Conservation (phyloP, 2,888 invertebrate species). For the Mesorhabditis spiculigera region DNA sequence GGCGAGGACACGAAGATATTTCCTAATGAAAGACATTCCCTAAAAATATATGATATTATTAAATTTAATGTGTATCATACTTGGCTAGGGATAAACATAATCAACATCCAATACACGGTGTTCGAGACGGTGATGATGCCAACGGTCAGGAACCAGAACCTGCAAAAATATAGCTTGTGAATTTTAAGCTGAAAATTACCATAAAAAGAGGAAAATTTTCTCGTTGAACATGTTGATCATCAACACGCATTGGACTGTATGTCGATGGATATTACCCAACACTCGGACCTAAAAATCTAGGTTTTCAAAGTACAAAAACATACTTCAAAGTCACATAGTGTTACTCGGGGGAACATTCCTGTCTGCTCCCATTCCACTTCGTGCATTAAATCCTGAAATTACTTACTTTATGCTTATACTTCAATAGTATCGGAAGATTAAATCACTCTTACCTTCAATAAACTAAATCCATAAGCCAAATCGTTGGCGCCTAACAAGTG, state of each 20-base stretch:
- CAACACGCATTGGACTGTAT: constrained; percentile 58
- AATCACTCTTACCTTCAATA: constrained; percentile 32
- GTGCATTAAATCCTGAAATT: constrained; percentile 46
- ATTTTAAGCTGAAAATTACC: constrained; percentile 17
- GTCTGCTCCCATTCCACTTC: constrained; percentile 59
- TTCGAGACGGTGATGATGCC: constrained; percentile 57
- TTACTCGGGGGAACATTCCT: constrained; percentile 58
- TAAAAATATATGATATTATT: constrained; percentile 19
- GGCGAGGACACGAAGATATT: constrained; percentile 57
- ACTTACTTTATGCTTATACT: too few species aligned
- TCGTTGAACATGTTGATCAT: constrained; percentile 60
- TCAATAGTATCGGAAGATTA: not conserved
- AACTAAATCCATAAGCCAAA: constrained; percentile 57
- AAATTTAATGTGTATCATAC: constrained; percentile 20
- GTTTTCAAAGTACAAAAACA: not conserved
- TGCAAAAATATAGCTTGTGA: constrained; percentile 11
- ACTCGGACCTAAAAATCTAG: constrained; percentile 49
- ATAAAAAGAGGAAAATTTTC: constrained; percentile 48
- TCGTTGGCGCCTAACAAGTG: constrained; percentile 55
- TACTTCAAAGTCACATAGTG: constrained; percentile 57
- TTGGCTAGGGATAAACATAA: constrained; percentile 58
- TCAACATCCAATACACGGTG: constrained; percentile 56
- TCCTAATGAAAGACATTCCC: constrained; percentile 56
- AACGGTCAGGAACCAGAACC: constrained; percentile 58
- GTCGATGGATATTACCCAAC: constrained; percentile 57